These are phyloP conservation scores for Planiliza haematocheilus DNA, from an alignment of 2,113 vertebrate species.

Conservation along the genomic window DNA sequence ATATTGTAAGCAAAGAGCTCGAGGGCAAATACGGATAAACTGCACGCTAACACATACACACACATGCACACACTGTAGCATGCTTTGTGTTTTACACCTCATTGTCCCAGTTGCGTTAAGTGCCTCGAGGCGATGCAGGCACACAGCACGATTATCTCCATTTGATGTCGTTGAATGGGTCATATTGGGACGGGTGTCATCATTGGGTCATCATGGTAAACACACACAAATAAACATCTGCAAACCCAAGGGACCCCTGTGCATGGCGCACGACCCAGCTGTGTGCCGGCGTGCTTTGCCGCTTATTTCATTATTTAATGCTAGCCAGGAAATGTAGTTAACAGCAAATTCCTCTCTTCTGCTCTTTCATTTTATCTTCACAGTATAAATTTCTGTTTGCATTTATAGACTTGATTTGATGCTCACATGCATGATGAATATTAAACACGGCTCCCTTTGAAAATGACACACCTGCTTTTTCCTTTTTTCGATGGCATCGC, in stretches of 20 bases:
- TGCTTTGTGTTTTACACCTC: conserved; percentile 38
- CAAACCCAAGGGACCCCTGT: conserved; percentile 21
- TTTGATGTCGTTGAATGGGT: conserved; percentile 59
- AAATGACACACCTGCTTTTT: not conserved
- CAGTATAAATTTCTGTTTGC: too few relatives aligned
- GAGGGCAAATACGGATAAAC: conserved; percentile 65
- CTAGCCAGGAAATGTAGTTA: too few relatives aligned
- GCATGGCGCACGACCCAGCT: conserved; percentile 25
- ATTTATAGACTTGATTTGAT: not conserved
- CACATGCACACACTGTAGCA: conserved; percentile 1
- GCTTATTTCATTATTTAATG: not conserved
- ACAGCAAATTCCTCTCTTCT: too few relatives aligned
- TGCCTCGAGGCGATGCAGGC: conserved; percentile 46
- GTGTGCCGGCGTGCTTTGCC: not conserved
- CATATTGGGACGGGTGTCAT: conserved; percentile 51
- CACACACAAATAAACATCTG: conserved; percentile 7
- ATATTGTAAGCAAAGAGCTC: conserved; percentile 42
- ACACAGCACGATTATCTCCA: conserved; percentile 62
- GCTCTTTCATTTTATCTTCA: too few relatives aligned
- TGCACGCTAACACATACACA: conserved; percentile 52
- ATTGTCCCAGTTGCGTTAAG: conserved; percentile 35
- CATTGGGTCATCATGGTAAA: conserved; percentile 38
- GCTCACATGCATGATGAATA: not conserved
- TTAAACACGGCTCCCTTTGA: not conserved
- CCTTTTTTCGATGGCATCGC: not conserved